Base-by-base conservation (phyloP, 2,888 invertebrate genomes). In the Eucera pruinosa region DNA sequence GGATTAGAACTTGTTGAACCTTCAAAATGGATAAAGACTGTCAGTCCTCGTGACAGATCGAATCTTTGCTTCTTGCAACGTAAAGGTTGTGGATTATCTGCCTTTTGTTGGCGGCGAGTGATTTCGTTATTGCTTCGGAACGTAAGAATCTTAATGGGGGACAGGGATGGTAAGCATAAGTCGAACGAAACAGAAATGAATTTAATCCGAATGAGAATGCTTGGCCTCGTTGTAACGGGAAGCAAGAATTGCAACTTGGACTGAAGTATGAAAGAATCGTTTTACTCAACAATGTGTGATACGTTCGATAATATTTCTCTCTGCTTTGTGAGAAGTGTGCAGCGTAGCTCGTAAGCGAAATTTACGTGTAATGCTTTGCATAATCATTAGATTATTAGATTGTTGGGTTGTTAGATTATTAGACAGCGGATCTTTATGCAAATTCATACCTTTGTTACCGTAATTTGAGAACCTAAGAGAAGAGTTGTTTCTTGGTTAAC, bases 1-100 rank as follows among this genome's bases (percentile, higher is more conserved):
- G 85, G 83, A 83, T 86, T 85, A 85, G 80, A 65, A 80, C 66
- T 67, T 39, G 62, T 39, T 18, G 66, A 67, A 69, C 70, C 64
- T 50, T 57, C 36, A 25, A 20, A 62, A 57, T 47, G 74, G 27
- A 73, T 67, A 70, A 67, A 55, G 62, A 79, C 74, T 66, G 71
- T 61, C 75, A 68, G 52, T 48, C 23, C 43, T 25, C 54, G 48
- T 73, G 80, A 80, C 76, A 66, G 66, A 52, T 72, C 39, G 68
- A 55, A 65, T 45, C 48, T 50, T 52, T 11, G 25, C 48, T 41
- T 48, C 41, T 25, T 69, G 39, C 64, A 54, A 23, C 52, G 47
- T 62, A 39, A 69, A 69, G 54, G 39, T 43, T 33, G n/a, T 41
- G 55, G 82, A 82, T 78, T 70, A 77, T 69, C 62, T 48, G 45